Conservation (phyloP, 2,113 vertebrate species). For the Scolopax mira region DNA sequence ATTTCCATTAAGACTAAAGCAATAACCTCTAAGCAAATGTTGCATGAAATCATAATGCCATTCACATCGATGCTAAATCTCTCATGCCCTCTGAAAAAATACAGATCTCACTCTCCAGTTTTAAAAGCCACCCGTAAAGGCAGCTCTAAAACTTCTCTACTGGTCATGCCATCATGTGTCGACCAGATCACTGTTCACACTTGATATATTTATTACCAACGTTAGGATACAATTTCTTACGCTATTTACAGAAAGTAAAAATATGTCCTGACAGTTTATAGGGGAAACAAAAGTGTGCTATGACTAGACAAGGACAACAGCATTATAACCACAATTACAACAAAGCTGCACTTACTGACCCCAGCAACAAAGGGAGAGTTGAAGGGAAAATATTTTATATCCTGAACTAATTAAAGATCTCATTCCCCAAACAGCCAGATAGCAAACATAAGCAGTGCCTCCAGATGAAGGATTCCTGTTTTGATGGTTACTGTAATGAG, state of each 20-base stretch:
- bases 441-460: constrained; percentile 54
- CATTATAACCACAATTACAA: constrained; percentile 63
- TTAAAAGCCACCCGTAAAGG: not conserved
- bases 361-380: constrained; percentile 49
- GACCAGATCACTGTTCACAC: not conserved
- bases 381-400: constrained; percentile 70
- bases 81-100: not conserved
- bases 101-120: not conserved
- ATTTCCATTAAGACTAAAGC: not conserved
- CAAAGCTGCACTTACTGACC: constrained; percentile 66
- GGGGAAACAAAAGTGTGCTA: constrained; percentile 14
- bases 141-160: not conserved
- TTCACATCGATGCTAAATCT: not conserved
- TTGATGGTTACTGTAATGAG: constrained; percentile 76
- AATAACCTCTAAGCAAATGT: constrained; percentile 31
- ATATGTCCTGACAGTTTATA: constrained; percentile 45
- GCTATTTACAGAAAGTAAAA: constrained; percentile 30
- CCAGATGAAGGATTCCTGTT: constrained; percentile 62
- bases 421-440: constrained; percentile 62
- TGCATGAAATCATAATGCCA: not conserved
- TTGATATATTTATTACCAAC: not conserved
- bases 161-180: not conserved
- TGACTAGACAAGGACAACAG: constrained; percentile 46
- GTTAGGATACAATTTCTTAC: constrained; percentile 39
- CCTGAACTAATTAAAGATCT: constrained; percentile 77